Percentiles rank a stretch among this genome's conserved stretches.
Evolutionary conservation across 2,113 vertebrate species (phyloP).

Genomic region (Odontophorus gujanensis): DNA sequence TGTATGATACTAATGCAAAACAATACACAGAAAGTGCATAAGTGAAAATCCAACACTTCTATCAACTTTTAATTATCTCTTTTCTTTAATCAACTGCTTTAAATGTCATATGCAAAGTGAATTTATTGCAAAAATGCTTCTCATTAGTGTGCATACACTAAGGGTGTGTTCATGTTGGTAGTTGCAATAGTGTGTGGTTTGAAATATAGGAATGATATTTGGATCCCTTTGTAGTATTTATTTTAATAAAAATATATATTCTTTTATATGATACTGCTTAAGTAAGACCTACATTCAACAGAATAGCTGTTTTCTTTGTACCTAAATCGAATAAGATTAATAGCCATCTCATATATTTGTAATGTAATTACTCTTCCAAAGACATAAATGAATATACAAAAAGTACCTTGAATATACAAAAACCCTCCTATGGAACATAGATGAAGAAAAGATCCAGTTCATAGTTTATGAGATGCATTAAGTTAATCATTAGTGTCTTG

Average conservation of each 20-base stretch:
- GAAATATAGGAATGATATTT: background rate
- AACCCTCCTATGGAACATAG: background rate
- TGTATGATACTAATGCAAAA: slow-evolving; percentile 39
- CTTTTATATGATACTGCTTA: background rate
- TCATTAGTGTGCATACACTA: slow-evolving; percentile 48
- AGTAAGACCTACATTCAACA: slow-evolving; percentile 32
- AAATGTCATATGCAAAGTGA: slow-evolving; percentile 79
- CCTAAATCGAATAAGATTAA: background rate
- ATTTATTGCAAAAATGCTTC: slow-evolving; percentile 67
- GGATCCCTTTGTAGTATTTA: slow-evolving; percentile 22
- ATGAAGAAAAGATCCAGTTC: background rate
- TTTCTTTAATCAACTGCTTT: slow-evolving; percentile 75
- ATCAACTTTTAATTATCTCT: slow-evolving; percentile 73
- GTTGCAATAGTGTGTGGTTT: background rate
- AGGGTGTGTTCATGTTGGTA: background rate
- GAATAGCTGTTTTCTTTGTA: background rate
- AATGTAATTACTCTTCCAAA: background rate
- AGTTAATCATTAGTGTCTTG: background rate
- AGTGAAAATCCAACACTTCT: slow-evolving; percentile 69
- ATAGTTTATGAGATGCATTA: background rate
- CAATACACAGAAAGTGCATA: slow-evolving; percentile 27
- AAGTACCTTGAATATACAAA: background rate
- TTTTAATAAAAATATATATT: background rate
- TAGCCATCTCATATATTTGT: background rate
- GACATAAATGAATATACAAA: background rate